A percentile compares a stretch with the other conserved stretches of the same genome.
These are phyloP conservation scores for Amphiprion percula DNA, from an alignment of 2,113 vertebrate genomes.

Conservation along the genomic window DNA sequence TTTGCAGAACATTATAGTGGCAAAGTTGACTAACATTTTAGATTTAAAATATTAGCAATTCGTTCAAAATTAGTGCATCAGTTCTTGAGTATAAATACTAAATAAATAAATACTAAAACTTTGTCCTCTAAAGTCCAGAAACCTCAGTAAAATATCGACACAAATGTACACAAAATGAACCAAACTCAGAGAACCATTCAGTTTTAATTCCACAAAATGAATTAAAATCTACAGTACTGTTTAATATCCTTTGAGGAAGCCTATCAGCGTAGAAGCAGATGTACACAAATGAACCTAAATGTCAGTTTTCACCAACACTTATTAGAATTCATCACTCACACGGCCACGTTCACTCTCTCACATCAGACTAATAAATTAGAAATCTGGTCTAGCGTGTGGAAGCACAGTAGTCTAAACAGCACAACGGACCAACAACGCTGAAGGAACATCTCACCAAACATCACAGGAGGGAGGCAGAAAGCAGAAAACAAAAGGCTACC, in stretches of 20 bases:
- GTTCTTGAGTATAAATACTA: no score
- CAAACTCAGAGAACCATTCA: slow-evolving; percentile 10
- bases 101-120: no score
- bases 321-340: slow-evolving; percentile 11
- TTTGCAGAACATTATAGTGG: no score
- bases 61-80: no score
- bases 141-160: neutral
- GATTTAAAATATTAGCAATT: no score
- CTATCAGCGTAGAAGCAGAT: slow-evolving; percentile 25
- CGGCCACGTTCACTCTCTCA: slow-evolving; percentile 38
- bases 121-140: no score
- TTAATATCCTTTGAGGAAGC: slow-evolving; percentile 30
- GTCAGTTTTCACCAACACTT: slow-evolving; percentile 24
- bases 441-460: neutral
- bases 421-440: slow-evolving; percentile 27
- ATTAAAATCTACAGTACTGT: slow-evolving; percentile 49
- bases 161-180: neutral
- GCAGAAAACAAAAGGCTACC: neutral
- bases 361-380: slow-evolving; percentile 68
- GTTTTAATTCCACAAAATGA: slow-evolving; percentile 57
- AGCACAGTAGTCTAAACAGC: slow-evolving; percentile 30
- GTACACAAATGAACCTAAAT: slow-evolving; percentile 26
- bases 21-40: no score
- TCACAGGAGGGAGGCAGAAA: neutral
- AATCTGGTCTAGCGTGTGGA: slow-evolving; percentile 13